Percentiles rank a stretch among this genome's conserved stretches.
Evolutionary conservation across 2,888 invertebrate genomes (phyloP).

Genomic region (Thelaira solivaga): DNA sequence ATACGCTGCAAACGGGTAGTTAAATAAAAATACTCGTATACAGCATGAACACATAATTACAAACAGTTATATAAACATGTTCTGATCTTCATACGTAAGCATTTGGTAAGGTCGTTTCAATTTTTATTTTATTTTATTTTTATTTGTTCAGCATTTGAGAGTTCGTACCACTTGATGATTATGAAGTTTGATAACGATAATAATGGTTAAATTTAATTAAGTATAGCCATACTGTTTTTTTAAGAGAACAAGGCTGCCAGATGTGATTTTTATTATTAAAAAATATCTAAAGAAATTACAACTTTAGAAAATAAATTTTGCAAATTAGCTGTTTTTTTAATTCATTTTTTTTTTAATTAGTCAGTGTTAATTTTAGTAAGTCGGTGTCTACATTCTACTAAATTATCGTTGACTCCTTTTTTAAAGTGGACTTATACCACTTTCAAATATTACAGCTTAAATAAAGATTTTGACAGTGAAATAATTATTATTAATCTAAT

Average conservation of each 20-base stretch:
- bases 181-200: conserved; percentile 19
- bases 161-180: conserved; percentile 14
- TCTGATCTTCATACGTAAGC: conserved; percentile 46
- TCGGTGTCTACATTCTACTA: no score
- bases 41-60: background rate
- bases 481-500: no score
- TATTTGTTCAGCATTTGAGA: conserved; percentile 11
- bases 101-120: conserved; percentile 58
- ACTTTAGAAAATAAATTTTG: no score
- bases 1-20: conserved; percentile 47
- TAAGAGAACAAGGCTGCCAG: conserved; percentile 1
- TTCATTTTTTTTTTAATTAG: no score
- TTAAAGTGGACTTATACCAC: no score
- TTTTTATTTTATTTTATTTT: conserved; percentile 13
- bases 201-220: conserved; percentile 5
- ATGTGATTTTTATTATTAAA: background rate
- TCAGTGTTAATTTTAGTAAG: no score
- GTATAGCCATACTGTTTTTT: background rate
- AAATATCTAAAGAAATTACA: no score
- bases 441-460: no score
- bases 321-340: no score
- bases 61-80: background rate
- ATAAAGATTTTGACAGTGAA: no score
- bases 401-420: no score
- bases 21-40: no score